A percentile compares a stretch with the other conserved stretches of the same genome.
Evolutionary conservation across 2,113 vertebrate species (phyloP).

Genomic region (Paedocypris sp.): DNA sequence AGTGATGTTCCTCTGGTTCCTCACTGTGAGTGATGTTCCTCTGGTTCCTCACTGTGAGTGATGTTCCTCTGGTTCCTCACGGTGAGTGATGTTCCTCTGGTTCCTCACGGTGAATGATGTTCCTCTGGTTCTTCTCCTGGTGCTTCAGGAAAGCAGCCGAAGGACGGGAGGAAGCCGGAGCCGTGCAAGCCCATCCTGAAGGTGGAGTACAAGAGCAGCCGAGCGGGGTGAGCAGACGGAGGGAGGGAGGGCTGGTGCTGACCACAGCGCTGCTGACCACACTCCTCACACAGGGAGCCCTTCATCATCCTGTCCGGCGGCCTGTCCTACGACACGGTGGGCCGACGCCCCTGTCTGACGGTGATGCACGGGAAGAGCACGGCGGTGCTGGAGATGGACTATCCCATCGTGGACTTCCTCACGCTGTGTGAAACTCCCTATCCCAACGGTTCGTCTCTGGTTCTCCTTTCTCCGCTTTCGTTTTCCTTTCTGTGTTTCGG

Average conservation of each 20-base stretch:
- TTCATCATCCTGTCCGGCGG: slow-evolving; percentile 97
- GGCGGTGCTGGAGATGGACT: slow-evolving; percentile 98
- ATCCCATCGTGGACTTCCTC: slow-evolving; percentile 96
- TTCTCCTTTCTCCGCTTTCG: neutral
- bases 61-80: slow-evolving; percentile 54
- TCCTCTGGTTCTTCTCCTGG: slow-evolving; percentile 53
- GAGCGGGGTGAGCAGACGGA: slow-evolving; percentile 71
- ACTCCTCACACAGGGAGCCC: slow-evolving; percentile 88
- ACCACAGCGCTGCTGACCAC: no score
- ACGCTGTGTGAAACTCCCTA: slow-evolving; percentile 98
- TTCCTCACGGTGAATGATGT: slow-evolving; percentile 60
- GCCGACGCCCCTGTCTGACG: slow-evolving; percentile 91
- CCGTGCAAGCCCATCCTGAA: slow-evolving; percentile 98
- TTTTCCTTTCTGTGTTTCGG: no score
- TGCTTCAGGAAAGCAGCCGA: slow-evolving; percentile 94
- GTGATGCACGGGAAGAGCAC: slow-evolving; percentile 98
- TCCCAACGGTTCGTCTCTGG: slow-evolving; percentile 81
- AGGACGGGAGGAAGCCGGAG: slow-evolving; percentile 98
- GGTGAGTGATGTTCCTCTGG: slow-evolving; percentile 48
- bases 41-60: slow-evolving; percentile 52
- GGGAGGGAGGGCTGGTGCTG: neutral
- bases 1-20: slow-evolving; percentile 54
- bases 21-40: no score
- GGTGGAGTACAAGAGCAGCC: slow-evolving; percentile 97
- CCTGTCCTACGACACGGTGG: slow-evolving; percentile 91